Evolutionary conservation across 2,797 vertebrate genomes (phyloP).

Genomic region (Gymnoscopelus microlampas): DNA sequence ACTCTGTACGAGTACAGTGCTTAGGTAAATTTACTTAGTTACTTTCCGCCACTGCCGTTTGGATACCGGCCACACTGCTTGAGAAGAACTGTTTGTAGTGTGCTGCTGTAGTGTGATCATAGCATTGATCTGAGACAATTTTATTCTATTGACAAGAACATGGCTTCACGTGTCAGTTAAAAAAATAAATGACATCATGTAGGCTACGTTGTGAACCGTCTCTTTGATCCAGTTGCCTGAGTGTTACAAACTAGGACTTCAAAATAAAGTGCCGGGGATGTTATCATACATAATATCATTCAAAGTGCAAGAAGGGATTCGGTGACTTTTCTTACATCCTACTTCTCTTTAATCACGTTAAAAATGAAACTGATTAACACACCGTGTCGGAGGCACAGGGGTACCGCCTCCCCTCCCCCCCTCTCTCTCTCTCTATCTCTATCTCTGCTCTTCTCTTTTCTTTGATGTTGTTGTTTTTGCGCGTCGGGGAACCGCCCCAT

Average conservation of each 20-base stretch:
- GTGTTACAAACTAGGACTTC: neutral
- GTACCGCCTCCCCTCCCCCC: slow-evolving; percentile 34
- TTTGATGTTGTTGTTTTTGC: slow-evolving; percentile 91
- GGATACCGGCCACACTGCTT: neutral
- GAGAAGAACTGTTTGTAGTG: slow-evolving; percentile 1
- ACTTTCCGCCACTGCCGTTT: too few species aligned
- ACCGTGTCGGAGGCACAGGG: slow-evolving; percentile 62
- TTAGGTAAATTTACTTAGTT: neutral
- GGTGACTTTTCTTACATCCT: slow-evolving; percentile 55
- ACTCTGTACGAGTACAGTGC: neutral
- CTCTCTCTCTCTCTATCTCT: slow-evolving; percentile 36
- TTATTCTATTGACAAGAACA: neutral
- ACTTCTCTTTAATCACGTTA: slow-evolving; percentile 70
- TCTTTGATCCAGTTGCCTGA: neutral
- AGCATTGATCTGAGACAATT: neutral
- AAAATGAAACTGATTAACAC: slow-evolving; percentile 79
- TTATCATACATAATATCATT: slow-evolving; percentile 29
- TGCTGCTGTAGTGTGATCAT: neutral
- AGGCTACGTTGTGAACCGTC: neutral
- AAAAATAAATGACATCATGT: neutral
- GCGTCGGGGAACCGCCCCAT: slow-evolving; percentile 77
- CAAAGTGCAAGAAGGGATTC: slow-evolving; percentile 60
- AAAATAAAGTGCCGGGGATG: slow-evolving; percentile 6
- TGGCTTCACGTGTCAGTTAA: neutral
- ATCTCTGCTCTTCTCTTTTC: slow-evolving; percentile 64